Conservation (phyloP, 2,797 vertebrate species). For the Acipenser transmontanus region DNA sequence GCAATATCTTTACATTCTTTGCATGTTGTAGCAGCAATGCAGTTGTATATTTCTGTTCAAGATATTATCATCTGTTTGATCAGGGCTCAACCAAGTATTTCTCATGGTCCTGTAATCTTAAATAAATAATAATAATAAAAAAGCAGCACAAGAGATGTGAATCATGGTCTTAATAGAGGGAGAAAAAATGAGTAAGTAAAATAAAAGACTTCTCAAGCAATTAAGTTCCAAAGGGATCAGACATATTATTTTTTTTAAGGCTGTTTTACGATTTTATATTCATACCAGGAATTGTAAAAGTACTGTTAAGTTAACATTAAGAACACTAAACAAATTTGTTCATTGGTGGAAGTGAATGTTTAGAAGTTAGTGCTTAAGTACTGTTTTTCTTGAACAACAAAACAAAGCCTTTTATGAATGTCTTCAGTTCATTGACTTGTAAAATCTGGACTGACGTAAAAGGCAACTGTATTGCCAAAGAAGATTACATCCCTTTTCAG, state of each 20-base stretch:
- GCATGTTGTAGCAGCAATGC: no score
- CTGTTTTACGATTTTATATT: slow-evolving; percentile 17
- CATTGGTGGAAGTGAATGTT: slow-evolving; percentile 2
- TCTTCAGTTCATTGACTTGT: not conserved
- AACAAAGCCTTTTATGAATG: slow-evolving; percentile 4
- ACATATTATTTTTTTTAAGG: slow-evolving; percentile 1
- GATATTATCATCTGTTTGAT: no score
- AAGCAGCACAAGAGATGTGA: no score
- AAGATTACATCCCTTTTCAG: not conserved
- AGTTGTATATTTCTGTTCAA: no score
- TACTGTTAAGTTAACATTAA: slow-evolving; percentile 8
- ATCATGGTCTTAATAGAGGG: no score
- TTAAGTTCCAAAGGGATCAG: not conserved
- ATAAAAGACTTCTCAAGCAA: no score
- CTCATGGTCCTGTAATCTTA: no score
- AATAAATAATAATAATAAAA: no score
- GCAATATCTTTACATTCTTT: no score
- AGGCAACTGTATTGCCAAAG: not conserved
- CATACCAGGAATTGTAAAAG: slow-evolving; percentile 14
- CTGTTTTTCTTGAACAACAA: slow-evolving; percentile 6
- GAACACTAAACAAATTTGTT: slow-evolving; percentile 4
- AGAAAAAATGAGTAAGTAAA: no score
- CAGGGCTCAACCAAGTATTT: no score
- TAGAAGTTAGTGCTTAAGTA: not conserved
- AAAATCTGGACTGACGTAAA: not conserved